Conservation (phyloP, 2,888 invertebrate genomes). For the Leistus spinibarbis region DNA sequence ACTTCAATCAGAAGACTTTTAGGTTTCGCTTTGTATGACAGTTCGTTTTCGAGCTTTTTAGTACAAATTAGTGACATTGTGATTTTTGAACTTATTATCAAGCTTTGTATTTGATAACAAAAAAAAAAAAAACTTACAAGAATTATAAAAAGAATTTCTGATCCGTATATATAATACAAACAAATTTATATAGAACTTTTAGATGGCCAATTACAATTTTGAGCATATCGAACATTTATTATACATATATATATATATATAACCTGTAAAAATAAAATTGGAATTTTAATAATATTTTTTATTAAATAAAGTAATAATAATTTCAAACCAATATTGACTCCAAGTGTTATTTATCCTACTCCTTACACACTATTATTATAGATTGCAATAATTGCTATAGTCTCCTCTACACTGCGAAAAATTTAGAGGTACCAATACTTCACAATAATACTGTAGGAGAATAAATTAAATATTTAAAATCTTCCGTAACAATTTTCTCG, state of each 20-base stretch:
- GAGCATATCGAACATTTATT: neutral
- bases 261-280: neutral
- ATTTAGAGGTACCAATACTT: too few relatives aligned
- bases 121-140: neutral
- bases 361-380: too few relatives aligned
- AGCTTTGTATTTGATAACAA: neutral
- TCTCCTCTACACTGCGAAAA: too few relatives aligned
- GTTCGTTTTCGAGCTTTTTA: slow-evolving; percentile 35
- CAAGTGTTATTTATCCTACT: too few relatives aligned
- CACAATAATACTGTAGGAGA: too few relatives aligned
- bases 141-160: neutral
- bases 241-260: neutral
- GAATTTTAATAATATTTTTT: neutral
- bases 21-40: slow-evolving; percentile 29
- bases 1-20: slow-evolving; percentile 12
- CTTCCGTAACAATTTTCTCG: too few relatives aligned
- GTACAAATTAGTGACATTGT: slow-evolving; percentile 36
- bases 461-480: too few relatives aligned
- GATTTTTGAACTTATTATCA: slow-evolving; percentile 9
- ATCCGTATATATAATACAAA: neutral
- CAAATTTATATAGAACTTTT: neutral
- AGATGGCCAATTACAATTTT: neutral
- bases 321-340: too few relatives aligned
- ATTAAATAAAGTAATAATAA: neutral
- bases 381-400: too few relatives aligned